Percentiles rank a stretch among this genome's conserved stretches.
These are phyloP conservation scores for Antrozous pallidus DNA, from an alignment of 2,797 vertebrate species.

Conservation along the genomic window DNA sequence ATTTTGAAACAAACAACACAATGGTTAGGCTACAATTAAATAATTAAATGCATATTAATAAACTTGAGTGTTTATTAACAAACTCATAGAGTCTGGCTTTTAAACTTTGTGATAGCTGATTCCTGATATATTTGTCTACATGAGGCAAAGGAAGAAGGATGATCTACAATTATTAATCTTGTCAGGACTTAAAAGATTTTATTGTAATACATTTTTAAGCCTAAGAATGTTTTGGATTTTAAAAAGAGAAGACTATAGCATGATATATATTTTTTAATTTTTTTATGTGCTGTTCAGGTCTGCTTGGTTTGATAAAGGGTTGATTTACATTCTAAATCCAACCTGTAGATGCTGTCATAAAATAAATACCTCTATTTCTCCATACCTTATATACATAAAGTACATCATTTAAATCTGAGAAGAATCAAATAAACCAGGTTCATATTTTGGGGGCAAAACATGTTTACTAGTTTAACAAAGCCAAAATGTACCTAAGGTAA, in stretches of 20 bases:
- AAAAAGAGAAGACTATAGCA: not conserved
- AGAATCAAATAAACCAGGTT: slow-evolving; percentile 56
- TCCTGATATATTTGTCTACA: not conserved
- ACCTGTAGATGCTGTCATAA: not conserved
- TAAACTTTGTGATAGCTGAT: not conserved
- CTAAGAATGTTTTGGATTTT: not conserved
- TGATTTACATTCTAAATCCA: not conserved
- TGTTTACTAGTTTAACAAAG: slow-evolving; percentile 84
- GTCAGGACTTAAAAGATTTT: slow-evolving; percentile 46
- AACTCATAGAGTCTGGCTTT: not conserved
- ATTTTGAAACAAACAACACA: slow-evolving; percentile 32
- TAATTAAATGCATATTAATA: slow-evolving; percentile 12
- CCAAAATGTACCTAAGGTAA: slow-evolving; percentile 84
- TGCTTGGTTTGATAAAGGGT: not conserved
- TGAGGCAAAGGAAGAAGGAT: not conserved
- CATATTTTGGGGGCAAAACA: slow-evolving; percentile 80
- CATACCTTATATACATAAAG: not conserved
- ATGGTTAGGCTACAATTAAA: not conserved
- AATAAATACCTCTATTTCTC: not conserved
- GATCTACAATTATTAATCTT: slow-evolving; percentile 48
- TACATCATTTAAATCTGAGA: not conserved
- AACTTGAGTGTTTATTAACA: not conserved
- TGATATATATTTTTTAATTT: not conserved
- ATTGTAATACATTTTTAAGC: slow-evolving; percentile 1
- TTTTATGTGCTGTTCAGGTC: not conserved